Conservation (phyloP, 2,113 vertebrate species). For the Colinus virginianus region DNA sequence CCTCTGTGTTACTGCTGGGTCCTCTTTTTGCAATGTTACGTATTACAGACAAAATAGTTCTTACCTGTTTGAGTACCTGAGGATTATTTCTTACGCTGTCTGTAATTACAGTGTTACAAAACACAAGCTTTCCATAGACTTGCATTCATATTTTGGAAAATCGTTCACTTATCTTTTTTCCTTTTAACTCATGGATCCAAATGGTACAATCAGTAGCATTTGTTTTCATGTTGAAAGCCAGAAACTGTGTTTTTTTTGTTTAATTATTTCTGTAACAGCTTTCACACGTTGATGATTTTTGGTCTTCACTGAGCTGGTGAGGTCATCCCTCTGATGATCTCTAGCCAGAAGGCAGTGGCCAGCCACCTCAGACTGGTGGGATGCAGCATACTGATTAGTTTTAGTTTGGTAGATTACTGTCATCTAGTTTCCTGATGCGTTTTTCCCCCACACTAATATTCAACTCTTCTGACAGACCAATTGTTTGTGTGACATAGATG, state of each 20-base stretch:
- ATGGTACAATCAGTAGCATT: neutral
- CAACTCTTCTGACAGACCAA: neutral
- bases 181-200: neutral
- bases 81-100: neutral
- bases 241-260: neutral
- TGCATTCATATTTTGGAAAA: neutral
- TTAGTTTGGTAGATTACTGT: neutral
- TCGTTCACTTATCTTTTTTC: neutral
- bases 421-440: neutral
- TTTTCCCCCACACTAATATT: fast-evolving
- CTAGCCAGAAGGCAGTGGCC: neutral
- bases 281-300: neutral
- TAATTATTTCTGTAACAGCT: neutral
- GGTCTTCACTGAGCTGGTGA: neutral
- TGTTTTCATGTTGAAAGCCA: neutral
- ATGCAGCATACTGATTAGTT: neutral
- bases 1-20: neutral
- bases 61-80: neutral
- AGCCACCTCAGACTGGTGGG: neutral
- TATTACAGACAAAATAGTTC: neutral
- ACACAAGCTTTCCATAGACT: neutral
- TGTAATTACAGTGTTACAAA: neutral
- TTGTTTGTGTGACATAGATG: neutral
- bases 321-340: neutral
- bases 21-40: neutral